Base-by-base conservation (phyloP, 1,140 invertebrate genomes). In the Ctenoplectra terminalis region DNA sequence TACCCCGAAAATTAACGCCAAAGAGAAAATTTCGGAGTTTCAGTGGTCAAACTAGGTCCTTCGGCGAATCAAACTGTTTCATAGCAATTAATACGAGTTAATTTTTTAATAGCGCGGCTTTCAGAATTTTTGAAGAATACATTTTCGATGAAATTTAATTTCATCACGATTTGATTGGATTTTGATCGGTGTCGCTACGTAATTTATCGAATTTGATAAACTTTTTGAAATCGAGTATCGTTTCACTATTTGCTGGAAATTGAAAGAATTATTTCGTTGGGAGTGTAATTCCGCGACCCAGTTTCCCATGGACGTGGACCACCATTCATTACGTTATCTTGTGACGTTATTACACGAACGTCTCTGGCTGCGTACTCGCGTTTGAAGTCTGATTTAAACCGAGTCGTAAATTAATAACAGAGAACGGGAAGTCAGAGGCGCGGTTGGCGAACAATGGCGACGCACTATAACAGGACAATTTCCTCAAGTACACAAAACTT, bases 321-420 rank as follows among this genome's bases (percentile, higher is more conserved):
- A 15, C 34, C n/a, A 17, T 76, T 43, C 46, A 75, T 66, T 75
- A 76, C 61, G 60, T 5, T 15, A 34, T 37, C 11, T 17, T 26
- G 48, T 56, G 74, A 76, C 77, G 58, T 46, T 81, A 50, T 29
- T 40, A 52, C 70, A 76, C 67, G 54, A 76, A 56, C 48, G 46
- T 54, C 26, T 11, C 34, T 15, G 15, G 17, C 58, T 34, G 43
- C 34, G 60, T 61, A 17, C 26, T 20, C 34, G 26, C 20, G 63
- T 69, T 76, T 67, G 61, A 76, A 76, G 74, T 76, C 48, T 76
- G 74, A 76, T 56, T 67, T 76, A 76, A 76, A 8, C 74, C 26
- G 37, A 8, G 26, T 56, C 63, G 74, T 67, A 76, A 76, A 76
- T 76, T 67, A 76, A 76, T 76, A 67, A 76, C 37, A 9, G n/a